Percentiles rank a stretch among this genome's conserved stretches.
phyloP scores from a whole-genome alignment of 2,113 vertebrate genomes.

The Nansenia antarctica region DNA sequence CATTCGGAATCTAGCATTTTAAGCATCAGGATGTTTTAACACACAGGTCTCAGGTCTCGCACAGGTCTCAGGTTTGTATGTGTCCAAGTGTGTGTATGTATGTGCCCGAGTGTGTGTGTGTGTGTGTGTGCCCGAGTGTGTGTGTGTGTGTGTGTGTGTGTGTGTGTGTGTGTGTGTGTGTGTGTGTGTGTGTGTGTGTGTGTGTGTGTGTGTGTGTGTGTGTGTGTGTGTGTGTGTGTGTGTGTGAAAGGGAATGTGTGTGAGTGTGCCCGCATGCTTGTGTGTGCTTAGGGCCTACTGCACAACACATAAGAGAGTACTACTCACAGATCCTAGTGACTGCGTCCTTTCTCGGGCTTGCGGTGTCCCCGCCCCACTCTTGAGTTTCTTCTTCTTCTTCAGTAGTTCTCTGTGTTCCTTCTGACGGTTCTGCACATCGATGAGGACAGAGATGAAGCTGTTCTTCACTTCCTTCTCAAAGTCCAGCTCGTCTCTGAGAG shows the following conservation, averaged over 20 bases:
- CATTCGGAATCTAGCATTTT: not conserved
- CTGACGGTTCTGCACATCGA: slow-evolving; percentile 95
- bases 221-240: not conserved
- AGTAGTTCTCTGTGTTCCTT: slow-evolving; percentile 89
- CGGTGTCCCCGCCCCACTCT: slow-evolving; percentile 75
- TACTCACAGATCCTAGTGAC: slow-evolving; percentile 73
- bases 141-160: too few relatives aligned
- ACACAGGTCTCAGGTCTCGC: too few relatives aligned
- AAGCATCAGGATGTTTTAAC: too few relatives aligned
- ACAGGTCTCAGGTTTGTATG: too few relatives aligned
- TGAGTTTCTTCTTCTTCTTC: slow-evolving; percentile 94
- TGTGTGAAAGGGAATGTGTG: not conserved
- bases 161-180: too few relatives aligned
- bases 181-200: too few relatives aligned
- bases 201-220: not conserved
- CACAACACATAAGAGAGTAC: too few relatives aligned
- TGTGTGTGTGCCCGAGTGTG: too few relatives aligned
- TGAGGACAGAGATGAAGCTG: slow-evolving; percentile 95
- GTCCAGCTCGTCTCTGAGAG: slow-evolving; percentile 91
- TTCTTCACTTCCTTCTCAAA: slow-evolving; percentile 99
- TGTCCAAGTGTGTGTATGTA: too few relatives aligned
- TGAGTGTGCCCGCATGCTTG: too few relatives aligned
- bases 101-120: too few relatives aligned
- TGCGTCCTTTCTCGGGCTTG: slow-evolving; percentile 82
- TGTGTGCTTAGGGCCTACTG: too few relatives aligned